Conservation (phyloP, 2,888 invertebrate species). For the Phalera bucephala region DNA sequence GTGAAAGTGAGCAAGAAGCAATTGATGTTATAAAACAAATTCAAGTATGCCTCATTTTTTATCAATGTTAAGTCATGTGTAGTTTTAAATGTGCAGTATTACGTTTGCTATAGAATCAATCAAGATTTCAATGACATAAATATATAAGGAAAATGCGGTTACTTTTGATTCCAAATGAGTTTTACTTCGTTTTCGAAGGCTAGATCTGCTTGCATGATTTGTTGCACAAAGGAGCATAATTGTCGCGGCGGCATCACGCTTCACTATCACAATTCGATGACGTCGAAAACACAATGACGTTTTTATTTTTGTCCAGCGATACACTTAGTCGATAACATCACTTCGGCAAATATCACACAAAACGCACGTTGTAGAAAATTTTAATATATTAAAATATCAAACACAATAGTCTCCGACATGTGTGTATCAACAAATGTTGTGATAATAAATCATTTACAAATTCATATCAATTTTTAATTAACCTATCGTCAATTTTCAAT, state of each 20-base stretch:
- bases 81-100: slow-evolving; percentile 21
- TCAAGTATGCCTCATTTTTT: slow-evolving; percentile 34
- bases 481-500: slow-evolving; percentile 20
- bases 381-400: slow-evolving; percentile 5
- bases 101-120: slow-evolving; percentile 4
- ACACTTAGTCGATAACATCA: slow-evolving; percentile 2
- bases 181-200: slow-evolving; percentile 59
- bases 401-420: slow-evolving; percentile 15
- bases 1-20: slow-evolving; percentile 72
- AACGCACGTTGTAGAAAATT: not conserved
- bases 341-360: slow-evolving; percentile 7
- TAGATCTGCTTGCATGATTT: slow-evolving; percentile 60
- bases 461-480: slow-evolving; percentile 12
- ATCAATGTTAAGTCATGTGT: slow-evolving; percentile 24
- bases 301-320: slow-evolving; percentile 5
- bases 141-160: slow-evolving; percentile 39
- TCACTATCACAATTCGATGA: slow-evolving; percentile 33
- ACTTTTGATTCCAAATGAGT: slow-evolving; percentile 62
- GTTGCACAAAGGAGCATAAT: slow-evolving; percentile 44
- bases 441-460: slow-evolving; percentile 24
- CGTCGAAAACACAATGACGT: slow-evolving; percentile 11
- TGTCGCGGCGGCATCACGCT: slow-evolving; percentile 52
- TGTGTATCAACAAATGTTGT: slow-evolving; percentile 18
- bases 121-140: not conserved
- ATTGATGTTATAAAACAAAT: slow-evolving; percentile 60